Conservation (phyloP, 2,888 invertebrate species). For the Idaea biselata region DNA sequence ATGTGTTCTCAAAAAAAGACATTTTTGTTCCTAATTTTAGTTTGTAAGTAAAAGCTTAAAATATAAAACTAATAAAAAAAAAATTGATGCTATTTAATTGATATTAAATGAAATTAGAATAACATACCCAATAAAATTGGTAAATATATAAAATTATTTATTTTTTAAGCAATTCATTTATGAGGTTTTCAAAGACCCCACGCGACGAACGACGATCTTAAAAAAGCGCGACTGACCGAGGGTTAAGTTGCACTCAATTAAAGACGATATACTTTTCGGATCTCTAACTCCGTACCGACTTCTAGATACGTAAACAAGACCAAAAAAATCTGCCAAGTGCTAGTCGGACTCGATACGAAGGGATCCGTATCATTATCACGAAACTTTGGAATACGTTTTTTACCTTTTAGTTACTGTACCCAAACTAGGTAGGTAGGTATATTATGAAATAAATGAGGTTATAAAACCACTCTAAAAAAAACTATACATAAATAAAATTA, state of each 20-base stretch:
- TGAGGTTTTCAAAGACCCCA: slow-evolving; percentile 4
- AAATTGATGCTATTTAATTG: background rate
- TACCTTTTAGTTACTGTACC: too few species aligned
- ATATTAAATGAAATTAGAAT: slow-evolving; percentile 1
- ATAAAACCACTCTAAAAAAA: too few species aligned
- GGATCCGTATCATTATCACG: too few species aligned
- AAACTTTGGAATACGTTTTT: too few species aligned
- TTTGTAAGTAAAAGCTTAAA: slow-evolving; percentile 3
- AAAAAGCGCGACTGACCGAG: slow-evolving; percentile 4
- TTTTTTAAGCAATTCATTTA: slow-evolving; percentile 4
- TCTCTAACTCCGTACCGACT: too few species aligned
- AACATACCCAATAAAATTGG: slow-evolving; percentile 5
- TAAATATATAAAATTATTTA: slow-evolving; percentile 4
- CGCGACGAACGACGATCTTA: slow-evolving; percentile 3
- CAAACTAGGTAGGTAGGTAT: too few species aligned
- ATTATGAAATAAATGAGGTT: too few species aligned
- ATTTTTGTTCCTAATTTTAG: slow-evolving; percentile 1
- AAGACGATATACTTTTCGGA: too few species aligned
- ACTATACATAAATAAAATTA: background rate
- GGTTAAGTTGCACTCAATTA: too few species aligned
- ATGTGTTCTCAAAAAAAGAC: slow-evolving; percentile 2
- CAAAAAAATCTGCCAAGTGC: too few species aligned
- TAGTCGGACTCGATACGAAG: too few species aligned
- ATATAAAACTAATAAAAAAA: slow-evolving; percentile 1
- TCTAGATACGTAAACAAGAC: too few species aligned